Evolutionary conservation across 2,888 invertebrate species (phyloP), one percentile per base, ranked within the genome.

Genomic region (Andrena chrysosceles): DNA sequence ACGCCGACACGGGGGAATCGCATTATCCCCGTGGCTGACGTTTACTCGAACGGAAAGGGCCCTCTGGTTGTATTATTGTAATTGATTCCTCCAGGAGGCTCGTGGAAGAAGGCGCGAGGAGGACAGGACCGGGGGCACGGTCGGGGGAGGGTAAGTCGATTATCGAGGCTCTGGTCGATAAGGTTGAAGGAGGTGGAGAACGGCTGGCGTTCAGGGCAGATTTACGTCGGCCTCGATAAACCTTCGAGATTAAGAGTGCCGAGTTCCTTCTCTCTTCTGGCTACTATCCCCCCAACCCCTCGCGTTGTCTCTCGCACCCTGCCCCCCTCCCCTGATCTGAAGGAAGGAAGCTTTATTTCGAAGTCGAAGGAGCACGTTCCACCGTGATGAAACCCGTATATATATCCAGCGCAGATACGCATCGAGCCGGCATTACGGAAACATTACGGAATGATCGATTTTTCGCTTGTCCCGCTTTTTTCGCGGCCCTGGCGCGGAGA

Each of bases 211-310:
- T 91, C 89, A 86, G 56, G 90, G 89, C 90, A 92, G 91, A 92
- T 92, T 92, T 91, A 92, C 90, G 91, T 92, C 91, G 89, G 89
- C 88, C 88, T 91, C 89, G 92, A 92, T 92, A 92, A 92, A 92
- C 91, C 91, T 91, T 85, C 89, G 85, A 91, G 92, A 92, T 92
- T 92, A 92, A 91, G 89, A 91, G 87, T 88, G 83, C 85, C 85
- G 84, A 77, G 81, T 87, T 89, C 81, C 73, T 84, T 83, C 74
- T 86, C 77, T 84, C 74, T 69, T 77, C 35, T 33, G 42, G 42
- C 35, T 56, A 23, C 26, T 35, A 42, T 52, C 56, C 8, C 7
- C 26, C 52, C 42, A 71, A 54, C 68, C 62, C 66, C 26, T 49
- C 42, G 0, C 56, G 42, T 54, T 56, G 49, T n/a, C 33, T 56